These are phyloP conservation scores for Drosophila glabriapex DNA, from an alignment of 2,888 invertebrate species.

Conservation along the genomic window DNA sequence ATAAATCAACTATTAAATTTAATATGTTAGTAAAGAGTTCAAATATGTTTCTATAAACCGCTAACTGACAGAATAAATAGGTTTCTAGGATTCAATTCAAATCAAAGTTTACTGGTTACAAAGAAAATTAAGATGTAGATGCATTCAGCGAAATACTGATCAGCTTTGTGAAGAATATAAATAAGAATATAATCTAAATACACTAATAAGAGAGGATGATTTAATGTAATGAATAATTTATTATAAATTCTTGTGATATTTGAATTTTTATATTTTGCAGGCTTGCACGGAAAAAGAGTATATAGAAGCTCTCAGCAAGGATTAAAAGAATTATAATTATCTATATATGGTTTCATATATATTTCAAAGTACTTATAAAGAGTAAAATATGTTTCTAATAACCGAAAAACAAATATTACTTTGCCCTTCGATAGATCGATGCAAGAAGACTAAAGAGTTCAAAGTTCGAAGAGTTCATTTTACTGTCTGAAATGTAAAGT, in stretches of 20 bases:
- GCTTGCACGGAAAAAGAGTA: neutral
- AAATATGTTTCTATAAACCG: too few species aligned
- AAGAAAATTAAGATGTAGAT: neutral
- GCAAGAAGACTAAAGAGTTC: neutral
- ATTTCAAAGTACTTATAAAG: neutral
- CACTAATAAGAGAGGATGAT: neutral
- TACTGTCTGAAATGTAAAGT: neutral
- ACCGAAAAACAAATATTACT: neutral
- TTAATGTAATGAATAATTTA: neutral
- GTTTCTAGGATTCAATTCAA: too few species aligned
- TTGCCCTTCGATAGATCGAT: neutral
- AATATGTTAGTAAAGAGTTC: neutral
- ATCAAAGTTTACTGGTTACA: neutral
- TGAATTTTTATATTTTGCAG: neutral
- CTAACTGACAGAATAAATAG: too few species aligned
- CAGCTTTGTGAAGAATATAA: neutral
- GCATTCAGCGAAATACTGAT: neutral
- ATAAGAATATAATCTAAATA: too few species aligned
- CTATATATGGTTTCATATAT: neutral
- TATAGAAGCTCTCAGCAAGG: neutral
- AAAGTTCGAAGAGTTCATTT: neutral
- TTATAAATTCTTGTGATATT: neutral
- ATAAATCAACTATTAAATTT: neutral
- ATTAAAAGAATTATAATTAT: rapidly evolving
- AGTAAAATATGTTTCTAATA: neutral